Conservation (phyloP, 2,797 vertebrate species). For the Myotis myotis region DNA sequence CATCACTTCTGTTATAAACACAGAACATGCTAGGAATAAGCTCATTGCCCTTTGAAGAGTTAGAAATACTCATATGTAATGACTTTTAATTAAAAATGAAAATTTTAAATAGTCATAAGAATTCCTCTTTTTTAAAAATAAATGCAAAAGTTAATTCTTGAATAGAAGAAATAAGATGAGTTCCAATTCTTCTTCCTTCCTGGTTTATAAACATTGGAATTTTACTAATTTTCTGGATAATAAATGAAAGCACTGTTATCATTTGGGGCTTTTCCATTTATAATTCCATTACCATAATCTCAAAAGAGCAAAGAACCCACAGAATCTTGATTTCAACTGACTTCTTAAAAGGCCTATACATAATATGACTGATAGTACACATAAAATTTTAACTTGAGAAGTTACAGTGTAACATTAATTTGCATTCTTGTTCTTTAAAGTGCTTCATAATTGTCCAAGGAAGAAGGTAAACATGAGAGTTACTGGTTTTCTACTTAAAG, state of each 20-base stretch:
- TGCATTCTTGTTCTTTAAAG: background rate
- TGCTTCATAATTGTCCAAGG: background rate
- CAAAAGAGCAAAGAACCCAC: background rate
- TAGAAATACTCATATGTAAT: background rate
- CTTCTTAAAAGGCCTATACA: background rate
- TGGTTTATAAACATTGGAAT: slow-evolving; percentile 54
- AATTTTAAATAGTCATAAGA: slow-evolving; percentile 35
- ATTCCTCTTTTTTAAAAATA: slow-evolving; percentile 38
- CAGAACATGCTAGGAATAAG: background rate
- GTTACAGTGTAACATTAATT: background rate
- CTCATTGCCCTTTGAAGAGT: background rate
- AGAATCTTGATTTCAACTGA: background rate
- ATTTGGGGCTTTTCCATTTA: slow-evolving; percentile 58
- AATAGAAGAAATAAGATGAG: slow-evolving; percentile 53
- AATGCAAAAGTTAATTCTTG: slow-evolving; percentile 47
- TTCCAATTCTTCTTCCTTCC: slow-evolving; percentile 47
- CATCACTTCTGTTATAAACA: background rate
- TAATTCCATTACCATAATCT: slow-evolving; percentile 40
- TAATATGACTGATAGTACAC: background rate
- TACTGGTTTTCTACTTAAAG: background rate
- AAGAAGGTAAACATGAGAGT: background rate
- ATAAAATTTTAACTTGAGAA: slow-evolving; percentile 19
- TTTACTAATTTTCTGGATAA: slow-evolving; percentile 68
- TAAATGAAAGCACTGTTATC: slow-evolving; percentile 53
- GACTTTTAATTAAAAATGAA: background rate